Percentiles rank a stretch among this genome's conserved stretches.
These are phyloP conservation scores for Cynodonichthys magdalenae DNA, from an alignment of 2,797 vertebrate species.

Conservation along the genomic window DNA sequence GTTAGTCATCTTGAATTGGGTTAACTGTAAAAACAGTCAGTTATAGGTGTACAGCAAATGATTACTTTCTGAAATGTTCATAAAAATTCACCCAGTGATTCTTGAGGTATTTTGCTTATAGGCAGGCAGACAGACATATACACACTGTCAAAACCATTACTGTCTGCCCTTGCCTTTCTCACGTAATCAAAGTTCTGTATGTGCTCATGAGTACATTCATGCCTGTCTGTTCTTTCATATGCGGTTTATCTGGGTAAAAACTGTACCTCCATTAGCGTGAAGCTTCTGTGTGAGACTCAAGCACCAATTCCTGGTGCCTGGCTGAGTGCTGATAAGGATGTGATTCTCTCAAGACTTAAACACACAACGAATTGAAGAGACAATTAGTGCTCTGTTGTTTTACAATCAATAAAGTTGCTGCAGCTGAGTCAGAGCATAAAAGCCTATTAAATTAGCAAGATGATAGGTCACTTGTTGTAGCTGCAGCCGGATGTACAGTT, in stretches of 20 bases:
- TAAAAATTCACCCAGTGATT: too few species aligned
- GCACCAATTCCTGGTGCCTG: constrained; percentile 56
- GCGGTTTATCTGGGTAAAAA: constrained; percentile 1
- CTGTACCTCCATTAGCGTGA: constrained; percentile 2
- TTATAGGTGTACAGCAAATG: too few species aligned
- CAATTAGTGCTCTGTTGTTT: constrained; percentile 72
- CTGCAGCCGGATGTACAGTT: constrained; percentile 24
- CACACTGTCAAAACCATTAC: too few species aligned
- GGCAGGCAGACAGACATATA: too few species aligned
- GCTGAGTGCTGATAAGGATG: constrained; percentile 66
- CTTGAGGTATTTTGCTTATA: too few species aligned
- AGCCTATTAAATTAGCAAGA: constrained; percentile 53
- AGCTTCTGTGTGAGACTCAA: constrained; percentile 31
- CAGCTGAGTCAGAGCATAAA: constrained; percentile 36
- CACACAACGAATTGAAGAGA: constrained; percentile 62
- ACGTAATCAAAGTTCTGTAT: too few species aligned
- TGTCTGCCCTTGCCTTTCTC: too few species aligned
- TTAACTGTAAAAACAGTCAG: too few species aligned
- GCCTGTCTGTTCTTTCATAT: background rate
- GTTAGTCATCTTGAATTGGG: too few species aligned
- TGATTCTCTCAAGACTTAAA: constrained; percentile 66
- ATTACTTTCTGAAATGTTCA: too few species aligned
- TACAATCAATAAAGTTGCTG: constrained; percentile 71
- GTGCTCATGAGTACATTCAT: background rate
- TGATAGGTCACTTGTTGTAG: constrained; percentile 48